phyloP scores from a whole-genome alignment of 2,113 vertebrate genomes.

The Conger conger region DNA sequence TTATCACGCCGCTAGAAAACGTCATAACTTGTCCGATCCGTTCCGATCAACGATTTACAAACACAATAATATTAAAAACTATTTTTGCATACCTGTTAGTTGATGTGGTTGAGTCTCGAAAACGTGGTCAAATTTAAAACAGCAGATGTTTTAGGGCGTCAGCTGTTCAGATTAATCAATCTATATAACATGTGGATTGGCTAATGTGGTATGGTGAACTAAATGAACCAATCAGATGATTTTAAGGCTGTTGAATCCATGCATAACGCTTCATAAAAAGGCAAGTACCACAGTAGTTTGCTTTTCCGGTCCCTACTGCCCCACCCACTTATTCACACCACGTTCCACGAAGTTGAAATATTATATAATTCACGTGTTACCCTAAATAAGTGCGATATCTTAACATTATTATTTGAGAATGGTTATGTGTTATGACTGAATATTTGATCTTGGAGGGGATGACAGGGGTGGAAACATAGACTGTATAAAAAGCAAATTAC shows the following conservation, averaged over 20 bases:
- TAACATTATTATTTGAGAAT: not conserved
- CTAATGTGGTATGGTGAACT: not conserved
- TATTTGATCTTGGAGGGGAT: not conserved
- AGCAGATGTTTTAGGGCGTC: not conserved
- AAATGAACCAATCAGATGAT: not conserved
- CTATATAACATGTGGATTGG: not conserved
- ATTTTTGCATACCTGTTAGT: not conserved
- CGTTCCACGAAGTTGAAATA: too few species aligned
- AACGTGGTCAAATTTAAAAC: not conserved
- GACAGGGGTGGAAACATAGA: too few species aligned
- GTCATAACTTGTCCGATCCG: not conserved
- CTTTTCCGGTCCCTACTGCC: not conserved
- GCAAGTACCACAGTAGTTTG: too few species aligned
- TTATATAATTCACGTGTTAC: not conserved
- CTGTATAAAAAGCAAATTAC: not conserved
- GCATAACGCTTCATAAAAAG: not conserved
- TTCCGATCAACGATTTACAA: not conserved
- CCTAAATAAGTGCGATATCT: too few species aligned
- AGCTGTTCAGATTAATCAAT: not conserved
- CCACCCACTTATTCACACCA: too few species aligned
- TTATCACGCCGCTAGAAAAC: not conserved
- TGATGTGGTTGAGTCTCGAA: not conserved
- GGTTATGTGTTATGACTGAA: not conserved
- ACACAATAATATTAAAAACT: not conserved
- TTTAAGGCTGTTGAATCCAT: not conserved